A percentile compares a stretch with the other conserved stretches of the same genome.
Conservation (phyloP, 2,888 invertebrate genomes). For the Ptychoptera contaminata region DNA sequence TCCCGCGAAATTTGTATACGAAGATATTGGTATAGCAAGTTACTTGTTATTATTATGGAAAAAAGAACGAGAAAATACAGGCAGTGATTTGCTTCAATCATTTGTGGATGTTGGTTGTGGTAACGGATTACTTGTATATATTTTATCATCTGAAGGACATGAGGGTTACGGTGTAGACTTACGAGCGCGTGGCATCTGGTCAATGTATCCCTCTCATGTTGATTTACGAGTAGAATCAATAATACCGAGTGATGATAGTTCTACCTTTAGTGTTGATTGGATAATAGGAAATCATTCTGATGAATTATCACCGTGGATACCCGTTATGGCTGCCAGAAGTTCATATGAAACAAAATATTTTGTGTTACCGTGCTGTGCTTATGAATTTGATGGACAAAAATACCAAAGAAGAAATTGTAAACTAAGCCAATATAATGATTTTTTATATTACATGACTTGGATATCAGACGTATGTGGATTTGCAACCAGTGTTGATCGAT, state of each 20-base stretch:
- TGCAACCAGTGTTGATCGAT: conserved; percentile 53
- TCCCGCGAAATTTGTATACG: conserved; percentile 87
- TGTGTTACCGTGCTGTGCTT: conserved; percentile 88
- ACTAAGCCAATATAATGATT: conserved; percentile 63
- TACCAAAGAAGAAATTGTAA: conserved; percentile 55
- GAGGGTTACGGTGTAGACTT: conserved; percentile 72
- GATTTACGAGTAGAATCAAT: conserved; percentile 45
- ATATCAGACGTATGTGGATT: conserved; percentile 60
- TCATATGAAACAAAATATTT: conserved; percentile 66
- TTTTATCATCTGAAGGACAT: conserved; percentile 72
- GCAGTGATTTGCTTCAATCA: conserved; percentile 29
- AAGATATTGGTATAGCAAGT: conserved; percentile 88
- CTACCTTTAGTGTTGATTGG: conserved; percentile 56
- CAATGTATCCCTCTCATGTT: conserved; percentile 45
- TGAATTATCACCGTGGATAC: conserved; percentile 98
- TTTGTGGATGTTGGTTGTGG: conserved; percentile 97
- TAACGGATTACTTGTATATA: conserved; percentile 83
- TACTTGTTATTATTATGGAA: conserved; percentile 75
- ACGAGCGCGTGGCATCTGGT: conserved; percentile 77
- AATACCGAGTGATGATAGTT: conserved; percentile 49
- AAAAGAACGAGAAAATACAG: conserved; percentile 31
- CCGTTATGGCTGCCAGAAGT: conserved; percentile 72
- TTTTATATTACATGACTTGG: conserved; percentile 45
- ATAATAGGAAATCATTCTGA: conserved; percentile 98
- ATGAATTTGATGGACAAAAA: conserved; percentile 75